Base-by-base conservation (phyloP, 2,113 vertebrate species). In the Passer domesticus region DNA sequence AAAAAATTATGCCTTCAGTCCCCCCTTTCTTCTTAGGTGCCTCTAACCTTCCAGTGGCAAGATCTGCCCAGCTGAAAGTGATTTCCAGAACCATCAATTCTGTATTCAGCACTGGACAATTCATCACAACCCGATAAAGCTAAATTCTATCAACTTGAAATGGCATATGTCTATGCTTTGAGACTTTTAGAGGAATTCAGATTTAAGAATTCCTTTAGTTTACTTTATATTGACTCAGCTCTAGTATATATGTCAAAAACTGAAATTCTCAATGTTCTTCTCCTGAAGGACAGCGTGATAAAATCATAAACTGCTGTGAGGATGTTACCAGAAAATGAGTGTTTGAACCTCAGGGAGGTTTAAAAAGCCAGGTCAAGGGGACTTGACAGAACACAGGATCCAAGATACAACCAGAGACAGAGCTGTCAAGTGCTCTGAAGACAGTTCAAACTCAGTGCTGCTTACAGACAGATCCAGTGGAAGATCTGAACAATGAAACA, bases 371-470 rank as follows among this genome's bases (percentile, higher is more conserved):
- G 79, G 90, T 93, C 88, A 94, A 91, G 56, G 55, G 82, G 55
- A 94, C 82, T 77, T 91, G 67, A 87, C 64, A 86, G 82, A 96
- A 96, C 76, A 93, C 63, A 88, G 73, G 72, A 95, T 80, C 44
- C 79, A 91, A 95, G 87, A 80, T 56, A 83, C 10, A 92, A 94
- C 66, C 74, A 94, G 59, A 82, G 39, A 89, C 87, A 76, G 52
- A 89, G 83, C 92, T 96, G 85, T 94, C 87, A 93, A 95, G 62
- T 74, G 43, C 84, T 92, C 84, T 93, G 70, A 93, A 87, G 76
- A 70, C 50, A 88, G 59, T 78, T 95, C 91, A 92, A 72, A 94
- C 49, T 63, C 86, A 68, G 52, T 16, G 30, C 13, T 87, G 22
- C 56, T 86, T 88, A 80, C 76, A 91, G 84, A 76, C 78, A 50